These are phyloP conservation scores for Polylopha cassiicola DNA, from an alignment of 2,888 invertebrate genomes.

Conservation along the genomic window DNA sequence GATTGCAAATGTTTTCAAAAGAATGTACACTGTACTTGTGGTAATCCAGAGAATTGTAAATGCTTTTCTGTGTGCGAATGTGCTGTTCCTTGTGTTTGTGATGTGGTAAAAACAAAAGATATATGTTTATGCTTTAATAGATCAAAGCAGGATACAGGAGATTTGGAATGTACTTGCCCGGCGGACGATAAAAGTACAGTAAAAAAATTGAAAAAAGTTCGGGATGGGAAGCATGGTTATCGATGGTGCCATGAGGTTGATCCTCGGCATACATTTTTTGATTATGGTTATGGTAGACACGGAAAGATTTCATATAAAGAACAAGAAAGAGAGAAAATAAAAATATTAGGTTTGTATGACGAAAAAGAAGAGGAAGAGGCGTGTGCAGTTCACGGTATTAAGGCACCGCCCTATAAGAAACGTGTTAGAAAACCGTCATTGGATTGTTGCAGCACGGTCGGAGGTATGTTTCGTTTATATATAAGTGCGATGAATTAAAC, in stretches of 20 bases:
- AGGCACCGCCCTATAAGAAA: slow-evolving; percentile 48
- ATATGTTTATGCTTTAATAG: slow-evolving; percentile 49
- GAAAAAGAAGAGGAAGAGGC: slow-evolving; percentile 29
- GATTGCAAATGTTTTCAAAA: slow-evolving; percentile 52
- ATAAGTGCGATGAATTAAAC: too few species aligned
- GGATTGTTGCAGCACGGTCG: slow-evolving; percentile 69
- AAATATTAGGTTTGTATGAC: slow-evolving; percentile 51
- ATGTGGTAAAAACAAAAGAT: slow-evolving; percentile 31
- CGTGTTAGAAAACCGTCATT: slow-evolving; percentile 53
- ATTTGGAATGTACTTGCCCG: slow-evolving; percentile 41
- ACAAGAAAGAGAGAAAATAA: slow-evolving; percentile 40
- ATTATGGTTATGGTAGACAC: slow-evolving; percentile 56
- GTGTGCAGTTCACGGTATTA: slow-evolving; percentile 40
- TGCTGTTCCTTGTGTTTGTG: slow-evolving; percentile 53
- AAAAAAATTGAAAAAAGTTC: slow-evolving; percentile 47
- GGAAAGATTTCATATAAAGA: slow-evolving; percentile 47
- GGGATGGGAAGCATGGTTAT: slow-evolving; percentile 59
- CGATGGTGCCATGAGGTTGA: slow-evolving; percentile 66
- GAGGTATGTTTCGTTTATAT: slow-evolving; percentile 43
- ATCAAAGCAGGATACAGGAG: slow-evolving; percentile 28
- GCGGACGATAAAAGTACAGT: slow-evolving; percentile 26
- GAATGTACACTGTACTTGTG: slow-evolving; percentile 46
- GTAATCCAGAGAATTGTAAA: slow-evolving; percentile 51
- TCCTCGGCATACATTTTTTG: slow-evolving; percentile 63
- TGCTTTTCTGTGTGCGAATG: slow-evolving; percentile 54